Evolutionary conservation across 2,888 invertebrate species (phyloP).

Genomic region (Erebia aethiops): DNA sequence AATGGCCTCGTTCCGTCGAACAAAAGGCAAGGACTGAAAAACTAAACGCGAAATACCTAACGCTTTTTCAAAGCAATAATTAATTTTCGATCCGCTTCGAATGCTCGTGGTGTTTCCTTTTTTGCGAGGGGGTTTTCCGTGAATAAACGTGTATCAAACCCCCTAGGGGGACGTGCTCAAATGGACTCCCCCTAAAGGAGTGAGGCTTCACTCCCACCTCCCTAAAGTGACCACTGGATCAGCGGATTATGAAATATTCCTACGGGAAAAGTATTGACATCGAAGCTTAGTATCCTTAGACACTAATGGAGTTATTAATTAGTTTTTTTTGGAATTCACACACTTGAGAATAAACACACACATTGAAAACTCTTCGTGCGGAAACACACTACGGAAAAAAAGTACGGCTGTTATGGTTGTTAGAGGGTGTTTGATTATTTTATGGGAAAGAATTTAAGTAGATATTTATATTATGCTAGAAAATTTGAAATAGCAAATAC

Average conservation of each 20-base stretch:
- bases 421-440: background rate
- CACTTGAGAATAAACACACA: too few relatives aligned
- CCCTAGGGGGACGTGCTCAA: slow-evolving; percentile 53
- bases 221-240: slow-evolving; percentile 67
- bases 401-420: too few relatives aligned
- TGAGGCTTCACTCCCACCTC: slow-evolving; percentile 46
- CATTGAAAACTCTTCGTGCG: too few relatives aligned
- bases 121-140: slow-evolving; percentile 59
- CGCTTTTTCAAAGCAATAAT: slow-evolving; percentile 63
- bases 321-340: background rate
- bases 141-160: slow-evolving; percentile 65
- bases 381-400: too few relatives aligned
- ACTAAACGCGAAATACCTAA: slow-evolving; percentile 46
- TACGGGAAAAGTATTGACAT: slow-evolving; percentile 36
- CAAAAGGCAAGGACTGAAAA: slow-evolving; percentile 43
- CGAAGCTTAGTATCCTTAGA: slow-evolving; percentile 17
- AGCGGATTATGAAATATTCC: slow-evolving; percentile 76
- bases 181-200: slow-evolving; percentile 59
- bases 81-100: slow-evolving; percentile 75
- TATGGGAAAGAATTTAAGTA: background rate
- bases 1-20: slow-evolving; percentile 26
- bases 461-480: background rate
- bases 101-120: slow-evolving; percentile 63
- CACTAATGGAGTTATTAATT: slow-evolving; percentile 2
- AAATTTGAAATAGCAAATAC: background rate